These are phyloP conservation scores for Semicossyphus pulcher DNA, from an alignment of 2,113 vertebrate genomes.

Conservation along the genomic window DNA sequence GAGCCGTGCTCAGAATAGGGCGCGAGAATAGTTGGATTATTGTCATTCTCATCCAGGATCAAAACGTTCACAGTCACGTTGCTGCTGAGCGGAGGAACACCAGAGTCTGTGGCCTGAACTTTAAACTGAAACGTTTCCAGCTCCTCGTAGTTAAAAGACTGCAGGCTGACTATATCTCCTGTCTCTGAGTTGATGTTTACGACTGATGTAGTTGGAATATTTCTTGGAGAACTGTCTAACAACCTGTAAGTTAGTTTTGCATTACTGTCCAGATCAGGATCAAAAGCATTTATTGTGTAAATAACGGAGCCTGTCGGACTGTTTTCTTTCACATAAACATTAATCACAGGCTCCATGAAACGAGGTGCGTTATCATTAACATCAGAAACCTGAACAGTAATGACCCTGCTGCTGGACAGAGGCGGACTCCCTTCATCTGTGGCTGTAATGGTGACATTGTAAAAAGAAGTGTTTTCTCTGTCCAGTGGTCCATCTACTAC, in stretches of 20 bases:
- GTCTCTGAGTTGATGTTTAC: slow-evolving; percentile 78
- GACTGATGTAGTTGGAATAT: slow-evolving; percentile 72
- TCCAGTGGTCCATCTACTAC: slow-evolving; percentile 85
- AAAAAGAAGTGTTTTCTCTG: slow-evolving; percentile 83
- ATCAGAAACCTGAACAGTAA: slow-evolving; percentile 86
- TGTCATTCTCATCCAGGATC: slow-evolving; percentile 84
- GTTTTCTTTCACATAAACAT: slow-evolving; percentile 88
- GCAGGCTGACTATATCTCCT: slow-evolving; percentile 43
- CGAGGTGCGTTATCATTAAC: slow-evolving; percentile 90
- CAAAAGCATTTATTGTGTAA: slow-evolving; percentile 81
- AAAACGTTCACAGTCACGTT: slow-evolving; percentile 14
- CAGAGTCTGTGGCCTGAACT: slow-evolving; percentile 8
- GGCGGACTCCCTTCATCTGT: slow-evolving; percentile 86
- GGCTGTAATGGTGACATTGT: slow-evolving; percentile 85
- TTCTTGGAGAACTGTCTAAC: slow-evolving; percentile 70
- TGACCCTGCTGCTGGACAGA: slow-evolving; percentile 76
- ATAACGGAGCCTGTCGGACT: slow-evolving; percentile 82
- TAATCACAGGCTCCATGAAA: slow-evolving; percentile 77
- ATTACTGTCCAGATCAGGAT: slow-evolving; percentile 84
- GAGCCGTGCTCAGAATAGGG: slow-evolving; percentile 80
- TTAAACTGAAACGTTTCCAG: slow-evolving; percentile 19
- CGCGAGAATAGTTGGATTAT: slow-evolving; percentile 73
- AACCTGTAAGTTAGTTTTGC: slow-evolving; percentile 83
- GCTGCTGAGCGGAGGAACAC: slow-evolving; percentile 2
- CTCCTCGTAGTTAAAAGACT: slow-evolving; percentile 66